Conservation (phyloP, 2,797 vertebrate genomes). For the Potorous gilbertii region DNA sequence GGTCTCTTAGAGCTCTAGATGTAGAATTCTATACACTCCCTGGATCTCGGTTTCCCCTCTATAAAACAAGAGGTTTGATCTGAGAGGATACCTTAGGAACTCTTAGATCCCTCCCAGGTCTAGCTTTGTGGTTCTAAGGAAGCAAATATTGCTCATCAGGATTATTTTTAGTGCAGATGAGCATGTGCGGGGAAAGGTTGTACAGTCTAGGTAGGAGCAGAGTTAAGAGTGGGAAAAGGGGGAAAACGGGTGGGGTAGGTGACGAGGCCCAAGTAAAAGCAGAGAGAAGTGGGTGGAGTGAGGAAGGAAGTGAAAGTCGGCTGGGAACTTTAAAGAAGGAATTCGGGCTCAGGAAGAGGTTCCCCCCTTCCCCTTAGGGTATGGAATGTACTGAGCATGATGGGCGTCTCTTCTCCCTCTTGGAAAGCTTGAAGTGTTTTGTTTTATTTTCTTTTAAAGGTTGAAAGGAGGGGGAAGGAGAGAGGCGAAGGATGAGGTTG, state of each 20-base stretch:
- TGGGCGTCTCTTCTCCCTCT: conserved; percentile 59
- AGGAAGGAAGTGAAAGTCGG: background rate
- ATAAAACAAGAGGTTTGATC: background rate
- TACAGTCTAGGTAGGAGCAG: background rate
- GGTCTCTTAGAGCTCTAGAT: too few relatives aligned
- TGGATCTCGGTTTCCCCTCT: background rate
- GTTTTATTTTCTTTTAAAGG: background rate
- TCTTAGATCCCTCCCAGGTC: background rate
- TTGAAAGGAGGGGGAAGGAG: conserved; percentile 44
- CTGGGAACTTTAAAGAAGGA: conserved; percentile 22
- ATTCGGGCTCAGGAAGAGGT: conserved; percentile 32
- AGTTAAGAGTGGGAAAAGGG: background rate
- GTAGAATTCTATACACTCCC: too few relatives aligned
- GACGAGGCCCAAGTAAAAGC: background rate
- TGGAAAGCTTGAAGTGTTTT: conserved; percentile 49
- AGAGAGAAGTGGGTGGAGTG: background rate
- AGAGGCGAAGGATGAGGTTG: background rate
- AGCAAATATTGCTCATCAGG: background rate
- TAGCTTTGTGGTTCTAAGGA: background rate
- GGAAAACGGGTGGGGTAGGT: background rate
- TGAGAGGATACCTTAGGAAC: background rate
- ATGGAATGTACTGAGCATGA: conserved; percentile 43
- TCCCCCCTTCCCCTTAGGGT: conserved; percentile 65
- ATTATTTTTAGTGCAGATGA: background rate
- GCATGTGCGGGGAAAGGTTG: background rate